Evolutionary conservation across 2,113 vertebrate species (phyloP), one percentile per base, ranked within the genome.

Genomic region (Myotis davidii): DNA sequence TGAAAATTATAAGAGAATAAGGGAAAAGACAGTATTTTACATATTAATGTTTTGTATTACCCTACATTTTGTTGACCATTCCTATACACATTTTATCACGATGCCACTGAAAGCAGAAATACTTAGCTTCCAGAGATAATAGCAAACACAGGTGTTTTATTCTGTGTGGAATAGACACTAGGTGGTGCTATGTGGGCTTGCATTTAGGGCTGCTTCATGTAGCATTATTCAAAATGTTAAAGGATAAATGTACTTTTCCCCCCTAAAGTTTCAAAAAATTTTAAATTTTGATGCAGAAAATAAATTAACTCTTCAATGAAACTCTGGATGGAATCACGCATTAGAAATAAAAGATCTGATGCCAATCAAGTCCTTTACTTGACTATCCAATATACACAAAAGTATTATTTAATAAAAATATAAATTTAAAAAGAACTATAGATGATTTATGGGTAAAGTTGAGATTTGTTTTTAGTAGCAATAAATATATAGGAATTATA

Each of bases 171-270:
- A 88, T 0, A 1, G 72, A 94, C 98, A 97, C 97, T 95, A n/a
- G 98, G 97, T 98, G 98, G 98, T 94, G 97, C 98, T 97, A 56
- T 86, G 56, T 0, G 48, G 95, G 88, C 25, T 91, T 42, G 20
- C n/a, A 52, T 42, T 42, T 21, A 94, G 3, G 65, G 34, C 48
- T 13, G 17, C 10, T 83, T 64, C 48, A 17, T 0, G 5, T 25
- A 73, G 34, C 48, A 92, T 50, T 3, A 83, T 5, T 39, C 65
- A 48, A 76, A 65, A 88, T 56, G 20, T 73, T 13, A 32, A 61
- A 65, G 50, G 34, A 94, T 77, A 37, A 96, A 70, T 90, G 0
- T 14, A 48, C 37, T 54, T 59, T 72, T 8, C 9, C 9, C 29
- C 23, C n/a, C 61, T 82, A 39, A 7, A 1, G 9, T 95, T 95